A percentile compares a stretch with the other conserved stretches of the same genome.
Conservation (phyloP, 2,888 invertebrate genomes). For the Dicyrtoma fusca region DNA sequence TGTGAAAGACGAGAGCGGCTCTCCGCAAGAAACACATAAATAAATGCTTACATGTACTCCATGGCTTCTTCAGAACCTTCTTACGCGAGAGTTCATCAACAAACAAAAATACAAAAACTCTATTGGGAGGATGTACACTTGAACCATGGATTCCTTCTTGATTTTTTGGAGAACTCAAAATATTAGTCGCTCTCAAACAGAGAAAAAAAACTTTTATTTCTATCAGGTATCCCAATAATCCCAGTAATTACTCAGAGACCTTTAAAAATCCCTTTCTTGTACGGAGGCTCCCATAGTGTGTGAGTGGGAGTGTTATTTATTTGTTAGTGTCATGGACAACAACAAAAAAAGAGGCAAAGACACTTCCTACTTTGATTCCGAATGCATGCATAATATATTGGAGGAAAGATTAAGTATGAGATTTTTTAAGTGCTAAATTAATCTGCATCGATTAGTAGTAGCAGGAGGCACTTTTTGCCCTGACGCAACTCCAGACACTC, state of each 20-base stretch:
- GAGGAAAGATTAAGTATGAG: background rate
- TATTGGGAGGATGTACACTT: background rate
- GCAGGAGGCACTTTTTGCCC: background rate
- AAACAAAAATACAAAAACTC: background rate
- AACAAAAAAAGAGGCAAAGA: background rate
- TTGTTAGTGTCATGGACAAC: too few relatives aligned
- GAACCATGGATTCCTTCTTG: background rate
- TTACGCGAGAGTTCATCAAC: constrained; percentile 19
- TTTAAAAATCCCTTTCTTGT: too few relatives aligned
- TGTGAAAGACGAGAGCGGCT: constrained; percentile 28
- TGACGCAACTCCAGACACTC: background rate
- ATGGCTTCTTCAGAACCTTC: constrained; percentile 21
- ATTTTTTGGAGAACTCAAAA: too few relatives aligned
- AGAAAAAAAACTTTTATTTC: too few relatives aligned
- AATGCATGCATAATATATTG: background rate
- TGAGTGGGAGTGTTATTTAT: too few relatives aligned
- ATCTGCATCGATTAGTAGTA: constrained; percentile 14
- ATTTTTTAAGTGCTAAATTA: constrained; percentile 10
- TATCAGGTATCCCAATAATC: too few relatives aligned
- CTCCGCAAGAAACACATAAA: constrained; percentile 26
- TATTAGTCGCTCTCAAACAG: too few relatives aligned
- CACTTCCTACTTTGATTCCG: background rate
- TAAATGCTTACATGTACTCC: constrained; percentile 17
- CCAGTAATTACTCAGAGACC: too few relatives aligned
- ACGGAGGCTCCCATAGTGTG: too few relatives aligned